Base-by-base conservation (phyloP, 2,797 vertebrate species). In the Rhyacichthys aspro region DNA sequence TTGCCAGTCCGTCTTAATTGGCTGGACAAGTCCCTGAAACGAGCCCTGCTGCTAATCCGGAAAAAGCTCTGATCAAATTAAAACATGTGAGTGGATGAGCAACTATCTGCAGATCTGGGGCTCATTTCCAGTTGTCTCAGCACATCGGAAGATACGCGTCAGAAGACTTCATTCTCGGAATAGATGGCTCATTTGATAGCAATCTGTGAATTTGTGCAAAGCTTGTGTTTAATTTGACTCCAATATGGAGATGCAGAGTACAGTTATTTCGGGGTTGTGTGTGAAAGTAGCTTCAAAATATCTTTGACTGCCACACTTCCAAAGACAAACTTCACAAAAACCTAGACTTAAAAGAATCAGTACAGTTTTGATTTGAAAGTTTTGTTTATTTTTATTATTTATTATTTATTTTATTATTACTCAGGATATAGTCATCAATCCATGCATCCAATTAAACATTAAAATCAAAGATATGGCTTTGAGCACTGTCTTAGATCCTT, bases 21-120 rank as follows among this genome's bases (percentile, higher is more conserved):
- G 8, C 42, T 43, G 42, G 42, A 43, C 16, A 17, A 43, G 15
- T 43, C 42, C 42, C 42, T 18, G n/a, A 43, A 43, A 43, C n/a
- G 16, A 43, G 42, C 23, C 23, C 34, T 55, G 75, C 74, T 74
- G 80, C 57, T 88, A 78, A 87, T 84, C 76, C 66, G 75, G 77
- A 79, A 41, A 81, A 81, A 73, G 77, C 67, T 70, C 70, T 64
- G 77, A 82, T 87, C 76, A 79, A 88, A 87, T 86, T 79, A 84
- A 85, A 84, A 81, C 66, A 59, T 72, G 74, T 44, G 66, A 82
- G 74, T 15, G 39, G 63, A 76, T 41, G 63, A 78, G 60, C 17
- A 61, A 17, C 56, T 59, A 72, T 67, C 53, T 62, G 59, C 18
- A 58, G 68, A 73, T 72, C 49, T 37, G 47, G 74, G 68, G 70